Conservation (phyloP, 2,113 vertebrate genomes). For the Erythrocercus mccallii region DNA sequence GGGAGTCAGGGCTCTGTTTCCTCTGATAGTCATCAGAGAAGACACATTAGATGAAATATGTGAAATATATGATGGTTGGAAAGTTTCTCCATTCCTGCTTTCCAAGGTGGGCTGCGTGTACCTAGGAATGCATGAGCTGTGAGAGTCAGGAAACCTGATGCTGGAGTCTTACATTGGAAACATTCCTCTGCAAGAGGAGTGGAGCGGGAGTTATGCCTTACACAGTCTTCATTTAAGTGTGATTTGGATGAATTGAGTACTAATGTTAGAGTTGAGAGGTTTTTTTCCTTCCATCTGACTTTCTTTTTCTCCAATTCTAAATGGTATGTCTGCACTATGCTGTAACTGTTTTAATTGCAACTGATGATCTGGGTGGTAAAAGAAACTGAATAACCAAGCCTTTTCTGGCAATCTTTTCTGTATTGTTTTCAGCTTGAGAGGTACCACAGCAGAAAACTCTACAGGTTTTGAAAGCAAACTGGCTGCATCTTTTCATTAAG, state of each 20-base stretch:
- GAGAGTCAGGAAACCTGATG: constrained; percentile 3
- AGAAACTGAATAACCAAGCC: neutral
- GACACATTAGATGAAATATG: neutral
- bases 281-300: neutral
- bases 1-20: neutral
- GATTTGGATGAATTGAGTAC: neutral
- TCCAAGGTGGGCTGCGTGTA: neutral
- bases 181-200: neutral
- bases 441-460: neutral
- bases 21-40: neutral
- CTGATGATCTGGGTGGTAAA: neutral
- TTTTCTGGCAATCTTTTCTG: neutral
- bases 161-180: neutral
- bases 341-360: neutral
- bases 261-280: neutral
- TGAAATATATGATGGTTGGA: no score
- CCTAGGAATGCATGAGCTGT: neutral
- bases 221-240: neutral
- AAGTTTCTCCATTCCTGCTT: neutral
- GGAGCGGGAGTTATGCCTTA: neutral
- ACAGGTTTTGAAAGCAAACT: neutral
- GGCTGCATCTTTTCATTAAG: neutral
- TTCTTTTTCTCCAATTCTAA: neutral
- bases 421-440: neutral
- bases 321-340: neutral